A percentile compares a stretch with the other conserved stretches of the same genome.
Conservation (phyloP, 2,113 vertebrate species). For the Xiphophorus maculatus region DNA sequence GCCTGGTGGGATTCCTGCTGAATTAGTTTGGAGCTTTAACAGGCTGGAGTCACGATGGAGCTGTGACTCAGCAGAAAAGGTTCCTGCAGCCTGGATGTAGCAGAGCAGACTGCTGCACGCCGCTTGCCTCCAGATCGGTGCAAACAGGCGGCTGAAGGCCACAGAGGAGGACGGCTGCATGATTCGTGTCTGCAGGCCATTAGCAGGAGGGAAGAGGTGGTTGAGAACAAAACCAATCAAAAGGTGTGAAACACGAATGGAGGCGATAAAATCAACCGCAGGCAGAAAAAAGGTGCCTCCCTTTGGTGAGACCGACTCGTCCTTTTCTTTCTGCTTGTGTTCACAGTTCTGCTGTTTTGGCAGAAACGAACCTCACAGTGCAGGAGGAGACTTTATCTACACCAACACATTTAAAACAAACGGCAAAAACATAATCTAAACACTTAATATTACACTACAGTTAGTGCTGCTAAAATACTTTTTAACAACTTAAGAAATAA, state of each 20-base stretch:
- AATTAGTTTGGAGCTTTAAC: slow-evolving; percentile 74
- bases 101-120: too few relatives aligned
- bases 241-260: slow-evolving; percentile 46
- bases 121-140: not conserved
- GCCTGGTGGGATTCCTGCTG: slow-evolving; percentile 66
- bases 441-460: too few relatives aligned
- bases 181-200: slow-evolving; percentile 44
- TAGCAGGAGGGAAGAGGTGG: not conserved
- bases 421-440: too few relatives aligned
- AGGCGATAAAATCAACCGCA: not conserved
- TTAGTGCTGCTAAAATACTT: not conserved
- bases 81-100: not conserved
- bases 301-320: not conserved
- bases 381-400: not conserved
- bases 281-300: not conserved
- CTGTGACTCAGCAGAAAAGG: slow-evolving; percentile 52
- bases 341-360: not conserved
- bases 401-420: too few relatives aligned
- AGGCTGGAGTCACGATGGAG: slow-evolving; percentile 21
- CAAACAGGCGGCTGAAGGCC: not conserved
- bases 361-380: not conserved
- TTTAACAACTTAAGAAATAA: too few relatives aligned
- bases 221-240: slow-evolving; percentile 19
- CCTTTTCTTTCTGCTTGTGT: not conserved
- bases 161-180: not conserved